A percentile compares a stretch with the other conserved stretches of the same genome.
These are phyloP conservation scores for Hypsopygia costalis DNA, from an alignment of 2,888 invertebrate species.

Conservation along the genomic window DNA sequence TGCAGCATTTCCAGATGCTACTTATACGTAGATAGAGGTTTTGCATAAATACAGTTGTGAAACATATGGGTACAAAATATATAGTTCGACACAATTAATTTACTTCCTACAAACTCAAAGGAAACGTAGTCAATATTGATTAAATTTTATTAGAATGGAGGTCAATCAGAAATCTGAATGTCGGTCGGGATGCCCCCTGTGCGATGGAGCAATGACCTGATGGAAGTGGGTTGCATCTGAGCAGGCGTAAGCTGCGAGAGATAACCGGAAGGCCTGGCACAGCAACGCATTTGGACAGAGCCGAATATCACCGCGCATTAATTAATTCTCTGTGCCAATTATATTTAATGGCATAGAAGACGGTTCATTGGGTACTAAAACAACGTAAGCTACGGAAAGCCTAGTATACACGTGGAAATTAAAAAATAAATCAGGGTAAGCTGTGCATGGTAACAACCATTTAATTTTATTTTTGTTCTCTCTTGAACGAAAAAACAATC, in stretches of 20 bases:
- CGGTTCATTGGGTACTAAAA: no score
- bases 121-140: constrained; percentile 6
- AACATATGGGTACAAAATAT: no score
- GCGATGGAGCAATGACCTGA: constrained; percentile 49
- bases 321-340: neutral
- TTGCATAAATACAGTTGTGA: no score
- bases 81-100: neutral
- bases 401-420: no score
- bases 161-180: constrained; percentile 25
- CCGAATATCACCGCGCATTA: constrained; percentile 21
- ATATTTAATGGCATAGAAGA: no score
- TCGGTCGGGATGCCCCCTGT: constrained; percentile 35
- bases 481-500: no score
- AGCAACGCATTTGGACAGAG: constrained; percentile 40
- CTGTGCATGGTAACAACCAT: no score
- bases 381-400: no score
- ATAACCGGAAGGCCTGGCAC: constrained; percentile 53
- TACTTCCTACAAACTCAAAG: neutral
- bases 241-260: constrained; percentile 34
- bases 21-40: no score
- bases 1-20: no score
- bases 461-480: no score
- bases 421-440: no score
- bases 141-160: constrained; percentile 18
- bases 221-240: constrained; percentile 49